Percentiles rank a stretch among this genome's conserved stretches.
Conservation (phyloP, 2,797 vertebrate genomes). For the Helicolenus hilgendorfi region DNA sequence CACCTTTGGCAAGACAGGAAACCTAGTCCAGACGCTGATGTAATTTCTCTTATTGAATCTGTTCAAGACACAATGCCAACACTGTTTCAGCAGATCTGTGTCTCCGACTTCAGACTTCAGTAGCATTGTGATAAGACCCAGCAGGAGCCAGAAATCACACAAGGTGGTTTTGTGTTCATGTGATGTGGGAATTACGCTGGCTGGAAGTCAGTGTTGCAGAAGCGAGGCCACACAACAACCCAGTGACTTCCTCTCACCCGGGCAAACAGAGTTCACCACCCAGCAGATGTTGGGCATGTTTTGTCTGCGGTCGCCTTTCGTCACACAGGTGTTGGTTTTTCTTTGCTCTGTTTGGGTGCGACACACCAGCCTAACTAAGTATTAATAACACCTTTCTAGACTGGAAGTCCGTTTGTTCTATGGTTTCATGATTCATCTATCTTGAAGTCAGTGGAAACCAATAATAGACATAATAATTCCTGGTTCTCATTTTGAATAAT, state of each 20-base stretch:
- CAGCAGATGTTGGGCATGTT: slow-evolving; percentile 66
- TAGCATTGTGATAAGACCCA: slow-evolving; percentile 72
- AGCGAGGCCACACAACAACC: slow-evolving; percentile 68
- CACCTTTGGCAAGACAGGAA: slow-evolving; percentile 62
- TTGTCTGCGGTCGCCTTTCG: slow-evolving; percentile 34
- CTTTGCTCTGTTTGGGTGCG: slow-evolving; percentile 22
- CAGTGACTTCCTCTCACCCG: slow-evolving; percentile 59
- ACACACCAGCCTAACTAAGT: slow-evolving; percentile 21
- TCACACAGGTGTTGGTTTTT: slow-evolving; percentile 58
- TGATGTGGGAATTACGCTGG: slow-evolving; percentile 60
- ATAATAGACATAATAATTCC: slow-evolving; percentile 56
- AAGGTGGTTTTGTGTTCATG: slow-evolving; percentile 77
- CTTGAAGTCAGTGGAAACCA: slow-evolving; percentile 59
- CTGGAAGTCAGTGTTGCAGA: slow-evolving; percentile 61
- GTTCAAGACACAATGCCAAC: slow-evolving; percentile 72
- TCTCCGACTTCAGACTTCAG: slow-evolving; percentile 44
- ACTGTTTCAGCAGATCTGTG: slow-evolving; percentile 67
- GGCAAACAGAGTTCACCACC: slow-evolving; percentile 64
- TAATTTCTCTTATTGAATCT: slow-evolving; percentile 77
- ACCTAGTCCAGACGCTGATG: slow-evolving; percentile 77
- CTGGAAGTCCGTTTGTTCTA: slow-evolving; percentile 40
- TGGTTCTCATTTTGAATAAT: slow-evolving; percentile 56
- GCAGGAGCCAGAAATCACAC: slow-evolving; percentile 78
- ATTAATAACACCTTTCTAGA: slow-evolving; percentile 10
- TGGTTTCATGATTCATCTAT: slow-evolving; percentile 24